A percentile compares a stretch with the other conserved stretches of the same genome.
Conservation (phyloP, 1,140 invertebrate species). For the Nautilus pompilius region DNA sequence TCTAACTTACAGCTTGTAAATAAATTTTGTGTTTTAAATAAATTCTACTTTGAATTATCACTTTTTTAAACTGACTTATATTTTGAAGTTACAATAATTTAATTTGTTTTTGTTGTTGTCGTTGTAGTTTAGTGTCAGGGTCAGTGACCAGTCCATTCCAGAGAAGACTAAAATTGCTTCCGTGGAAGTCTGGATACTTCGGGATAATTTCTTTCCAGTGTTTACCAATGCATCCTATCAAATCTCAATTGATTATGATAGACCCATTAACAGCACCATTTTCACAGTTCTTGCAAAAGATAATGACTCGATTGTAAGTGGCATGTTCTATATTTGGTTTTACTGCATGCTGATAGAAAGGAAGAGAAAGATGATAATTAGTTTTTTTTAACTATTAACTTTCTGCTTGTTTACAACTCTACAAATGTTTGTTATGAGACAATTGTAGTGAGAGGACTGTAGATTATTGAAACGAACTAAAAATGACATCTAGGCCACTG, state of each 20-base stretch:
- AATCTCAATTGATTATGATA: conserved; percentile 17
- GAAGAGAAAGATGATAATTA: neutral
- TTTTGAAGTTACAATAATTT: no score
- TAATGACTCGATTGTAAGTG: conserved; percentile 29
- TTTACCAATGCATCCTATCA: conserved; percentile 29
- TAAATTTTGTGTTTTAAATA: no score
- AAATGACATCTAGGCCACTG: no score
- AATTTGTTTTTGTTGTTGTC: conserved; percentile 1
- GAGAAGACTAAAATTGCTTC: conserved; percentile 32
- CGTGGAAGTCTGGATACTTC: conserved; percentile 26
- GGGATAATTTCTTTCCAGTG: conserved; percentile 24
- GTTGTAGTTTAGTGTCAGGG: conserved; percentile 36
- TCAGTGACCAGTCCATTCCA: conserved; percentile 40
- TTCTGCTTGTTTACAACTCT: neutral
- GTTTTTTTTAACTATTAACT: neutral
- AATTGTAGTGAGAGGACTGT: no score
- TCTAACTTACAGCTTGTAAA: no score
- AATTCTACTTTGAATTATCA: no score
- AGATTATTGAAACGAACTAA: no score
- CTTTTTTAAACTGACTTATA: no score
- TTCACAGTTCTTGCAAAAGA: conserved; percentile 26
- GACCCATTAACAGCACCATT: conserved; percentile 11
- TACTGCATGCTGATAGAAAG: neutral
- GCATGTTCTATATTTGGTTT: neutral
- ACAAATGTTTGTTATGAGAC: no score